Base-by-base conservation (phyloP, 2,113 vertebrate genomes). In the Ahaetulla prasina region DNA sequence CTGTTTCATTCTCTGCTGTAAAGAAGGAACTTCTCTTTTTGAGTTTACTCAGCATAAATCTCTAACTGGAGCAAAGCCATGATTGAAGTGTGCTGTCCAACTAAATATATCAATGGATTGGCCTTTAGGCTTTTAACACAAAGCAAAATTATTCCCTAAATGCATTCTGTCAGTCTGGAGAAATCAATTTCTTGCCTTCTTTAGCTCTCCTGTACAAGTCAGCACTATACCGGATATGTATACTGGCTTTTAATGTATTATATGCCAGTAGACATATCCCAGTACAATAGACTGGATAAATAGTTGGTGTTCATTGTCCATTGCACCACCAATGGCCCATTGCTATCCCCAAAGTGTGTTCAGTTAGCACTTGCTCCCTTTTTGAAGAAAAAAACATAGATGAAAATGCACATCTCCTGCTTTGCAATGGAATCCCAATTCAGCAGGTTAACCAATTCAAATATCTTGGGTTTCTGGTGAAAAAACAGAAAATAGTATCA, bases 31-130 rank as follows among this genome's bases (percentile, higher is more conserved):
- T 93, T 95, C 88, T 49, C 2, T 90, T 0, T 22, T 90, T 22
- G 57, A 52, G 89, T 88, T 95, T 95, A 85, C 92, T 93, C 68
- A 93, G 39, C 9, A 2, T 86, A 84, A 93, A 86, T 45, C 89
- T 52, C 86, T 92, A 92, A 92, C 93, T 93, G 84, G 87, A 95
- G 88, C 54, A 94, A 88, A 95, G 95, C 85, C 80, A 89, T 94
- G 89, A 92, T 85, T 94, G 94, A 95, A 95, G 94, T 94, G 57
- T 89, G 88, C 92, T 94, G 93, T 95, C 95, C 94, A 84, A 68
- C 94, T 93, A 91, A 88, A 88, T 96, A 95, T 95, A 92, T 96
- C 95, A 94, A 88, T 0, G 0, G 85, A 90, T 92, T 94, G 92
- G 93, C 85, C 91, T 95, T 93, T 90, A 45, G 9, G 86, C 87